A percentile compares a stretch with the other conserved stretches of the same genome.
Conservation (phyloP, 2,113 vertebrate species). For the Crotalus tigris region DNA sequence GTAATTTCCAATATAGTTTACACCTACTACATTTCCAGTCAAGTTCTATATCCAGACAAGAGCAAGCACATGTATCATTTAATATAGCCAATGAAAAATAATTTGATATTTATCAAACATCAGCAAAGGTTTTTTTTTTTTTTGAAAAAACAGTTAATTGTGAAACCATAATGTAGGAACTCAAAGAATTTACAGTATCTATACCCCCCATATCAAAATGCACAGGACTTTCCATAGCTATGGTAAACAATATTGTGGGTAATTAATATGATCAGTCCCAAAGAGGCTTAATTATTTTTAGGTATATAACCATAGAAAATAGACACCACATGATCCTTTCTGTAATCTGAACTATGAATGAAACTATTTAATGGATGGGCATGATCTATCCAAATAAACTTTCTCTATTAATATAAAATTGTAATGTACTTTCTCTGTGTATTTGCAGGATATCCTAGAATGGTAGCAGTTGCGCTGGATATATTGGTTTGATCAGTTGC, state of each 20-base stretch:
- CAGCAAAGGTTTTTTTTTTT: neutral
- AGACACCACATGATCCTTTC: neutral
- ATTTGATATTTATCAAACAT: neutral
- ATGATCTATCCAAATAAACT: neutral
- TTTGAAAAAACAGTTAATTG: too few species aligned
- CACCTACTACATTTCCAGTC: neutral
- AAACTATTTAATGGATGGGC: neutral
- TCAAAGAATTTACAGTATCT: neutral
- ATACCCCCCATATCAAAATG: neutral
- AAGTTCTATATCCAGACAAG: neutral
- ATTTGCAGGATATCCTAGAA: too few species aligned
- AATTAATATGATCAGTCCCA: neutral
- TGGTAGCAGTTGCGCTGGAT: neutral
- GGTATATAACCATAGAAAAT: neutral
- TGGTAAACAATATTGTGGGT: neutral
- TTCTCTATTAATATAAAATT: neutral
- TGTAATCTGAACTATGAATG: neutral
- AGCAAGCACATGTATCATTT: neutral
- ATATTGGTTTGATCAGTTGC: neutral
- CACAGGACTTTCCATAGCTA: neutral
- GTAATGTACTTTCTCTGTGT: neutral
- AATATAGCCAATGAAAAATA: neutral
- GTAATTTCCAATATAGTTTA: neutral
- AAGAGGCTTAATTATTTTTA: neutral
- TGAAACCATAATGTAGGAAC: neutral